Base-by-base conservation (phyloP, 2,797 vertebrate species). In the Perdix hodgsoniae region DNA sequence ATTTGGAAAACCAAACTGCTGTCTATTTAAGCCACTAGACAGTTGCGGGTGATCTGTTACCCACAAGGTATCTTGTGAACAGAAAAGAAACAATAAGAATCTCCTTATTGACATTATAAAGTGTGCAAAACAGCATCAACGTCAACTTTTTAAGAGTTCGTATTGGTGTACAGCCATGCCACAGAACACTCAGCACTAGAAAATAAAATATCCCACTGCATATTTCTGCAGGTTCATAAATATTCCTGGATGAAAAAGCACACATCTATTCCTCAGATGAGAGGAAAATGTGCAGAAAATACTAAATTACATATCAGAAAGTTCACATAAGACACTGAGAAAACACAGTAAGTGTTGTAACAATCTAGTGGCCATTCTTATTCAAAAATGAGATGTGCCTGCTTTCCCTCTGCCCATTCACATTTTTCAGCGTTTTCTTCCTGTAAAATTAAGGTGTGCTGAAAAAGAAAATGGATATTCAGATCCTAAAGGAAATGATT, bases 371-470 rank as follows among this genome's bases (percentile, higher is more conserved):
- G 47, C 12, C 42, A 23, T 5, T 87, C 40, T 77, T 52, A 21
- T 64, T 63, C 21, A 57, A 70, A 70, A 85, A 33, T 8, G 1
- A 3, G 14, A 6, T 37, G 19, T 75, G 26, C 42, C 63, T 49
- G 26, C 26, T 86, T 92, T 60, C 27, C 77, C 40, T 66, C 61
- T 40, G 52, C 4, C 15, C 4, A 10, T 9, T 6, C 1, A 1
- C 5, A 40, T 63, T 86, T 78, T 65, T 26, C 12, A 19, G 2
- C 1, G 4, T 37, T 6, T 2, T 1, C 8, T 5, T 22, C 31
- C 18, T 0, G 0, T 26, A 84, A 83, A 91, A 49, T 3, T 18
- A 91, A 80, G 14, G 47, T 27, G 14, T 14, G 33, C 22, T 45
- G 31, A 81, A 77, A 1, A 44, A 35, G 4, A 14, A 61, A 59